These are phyloP conservation scores for Rhyzopertha dominica DNA, from an alignment of 1,140 invertebrate species.

Conservation along the genomic window DNA sequence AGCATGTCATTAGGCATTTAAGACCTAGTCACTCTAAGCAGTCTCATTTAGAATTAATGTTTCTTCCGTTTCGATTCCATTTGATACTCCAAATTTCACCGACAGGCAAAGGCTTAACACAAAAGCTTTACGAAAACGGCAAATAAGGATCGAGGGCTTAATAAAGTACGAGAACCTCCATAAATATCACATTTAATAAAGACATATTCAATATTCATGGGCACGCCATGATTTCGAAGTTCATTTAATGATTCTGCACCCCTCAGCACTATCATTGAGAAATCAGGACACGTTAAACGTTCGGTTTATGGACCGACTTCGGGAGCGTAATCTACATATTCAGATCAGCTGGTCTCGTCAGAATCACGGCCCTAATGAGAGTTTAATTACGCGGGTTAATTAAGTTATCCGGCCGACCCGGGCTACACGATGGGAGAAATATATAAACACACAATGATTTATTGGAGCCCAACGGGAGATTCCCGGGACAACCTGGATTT, in stretches of 20 bases:
- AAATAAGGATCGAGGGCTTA: too few species aligned
- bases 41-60: too few species aligned
- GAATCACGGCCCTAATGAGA: slow-evolving; percentile 26
- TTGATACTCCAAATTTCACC: too few species aligned
- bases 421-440: slow-evolving; percentile 10
- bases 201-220: slow-evolving; percentile 10
- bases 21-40: too few species aligned
- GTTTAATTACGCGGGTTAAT: slow-evolving; percentile 27
- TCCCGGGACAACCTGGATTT: too few species aligned
- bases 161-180: too few species aligned
- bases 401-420: slow-evolving; percentile 18
- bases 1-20: too few species aligned
- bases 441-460: too few species aligned
- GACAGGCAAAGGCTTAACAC: too few species aligned
- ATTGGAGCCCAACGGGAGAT: too few species aligned
- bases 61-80: too few species aligned
- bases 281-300: slow-evolving; percentile 30
- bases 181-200: slow-evolving; percentile 1
- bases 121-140: too few species aligned
- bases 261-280: slow-evolving; percentile 19
- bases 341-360: slow-evolving; percentile 23
- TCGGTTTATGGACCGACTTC: slow-evolving; percentile 22
- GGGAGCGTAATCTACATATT: slow-evolving; percentile 31
- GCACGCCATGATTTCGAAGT: slow-evolving; percentile 1
- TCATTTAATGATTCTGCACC: slow-evolving; percentile 4